These are phyloP conservation scores for Dromaius novaehollandiae DNA, from an alignment of 2,113 vertebrate species.

Conservation along the genomic window DNA sequence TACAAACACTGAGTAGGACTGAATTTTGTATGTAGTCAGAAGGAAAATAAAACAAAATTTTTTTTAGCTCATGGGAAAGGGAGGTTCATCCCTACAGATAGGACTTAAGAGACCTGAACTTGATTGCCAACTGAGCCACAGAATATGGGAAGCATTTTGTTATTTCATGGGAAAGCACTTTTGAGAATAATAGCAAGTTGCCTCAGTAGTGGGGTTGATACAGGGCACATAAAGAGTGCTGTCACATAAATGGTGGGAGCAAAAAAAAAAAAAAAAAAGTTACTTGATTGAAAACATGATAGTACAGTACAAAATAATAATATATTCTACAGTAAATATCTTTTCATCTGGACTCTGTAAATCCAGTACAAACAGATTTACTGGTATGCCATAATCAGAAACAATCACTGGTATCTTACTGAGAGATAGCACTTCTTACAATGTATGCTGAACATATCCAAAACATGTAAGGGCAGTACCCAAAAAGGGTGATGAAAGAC, in stretches of 20 bases:
- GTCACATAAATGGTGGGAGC: neutral
- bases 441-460: neutral
- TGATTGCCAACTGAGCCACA: accelerated
- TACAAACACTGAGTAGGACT: neutral
- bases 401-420: neutral
- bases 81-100: neutral
- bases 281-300: neutral
- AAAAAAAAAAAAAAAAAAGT: neutral
- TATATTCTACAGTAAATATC: neutral
- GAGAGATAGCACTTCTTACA: neutral
- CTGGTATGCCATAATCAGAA: neutral
- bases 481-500: neutral
- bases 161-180: neutral
- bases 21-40: neutral
- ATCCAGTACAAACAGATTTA: neutral
- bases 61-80: neutral
- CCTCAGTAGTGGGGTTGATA: neutral
- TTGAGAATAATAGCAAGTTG: neutral
- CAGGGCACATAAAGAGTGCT: neutral
- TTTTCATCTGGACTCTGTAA: neutral
- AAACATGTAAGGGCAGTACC: neutral
- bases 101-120: neutral
- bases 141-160: neutral
- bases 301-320: neutral
- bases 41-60: neutral